Percentiles rank a stretch among this genome's conserved stretches.
Conservation (phyloP, 2,888 invertebrate species). For the Pocota personata region DNA sequence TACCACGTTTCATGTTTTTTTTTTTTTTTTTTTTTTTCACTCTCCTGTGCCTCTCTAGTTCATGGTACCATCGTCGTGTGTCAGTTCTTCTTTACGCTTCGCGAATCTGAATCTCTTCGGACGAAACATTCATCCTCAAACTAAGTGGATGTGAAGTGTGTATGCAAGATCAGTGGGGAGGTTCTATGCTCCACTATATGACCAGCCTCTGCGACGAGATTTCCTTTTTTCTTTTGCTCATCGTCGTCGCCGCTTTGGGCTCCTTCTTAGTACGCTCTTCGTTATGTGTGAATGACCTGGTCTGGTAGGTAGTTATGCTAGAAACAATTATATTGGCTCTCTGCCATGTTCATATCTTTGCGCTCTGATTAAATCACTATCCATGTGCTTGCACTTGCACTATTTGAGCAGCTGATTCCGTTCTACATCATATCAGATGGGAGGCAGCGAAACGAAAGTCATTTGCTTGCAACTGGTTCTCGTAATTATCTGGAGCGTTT, state of each 20-base stretch:
- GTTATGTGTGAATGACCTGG: slow-evolving; percentile 71
- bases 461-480: slow-evolving; percentile 55
- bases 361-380: slow-evolving; percentile 54
- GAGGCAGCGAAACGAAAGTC: slow-evolving; percentile 49
- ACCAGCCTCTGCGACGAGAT: neutral
- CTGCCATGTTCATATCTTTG: slow-evolving; percentile 46
- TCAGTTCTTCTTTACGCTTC: slow-evolving; percentile 64
- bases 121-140: slow-evolving; percentile 52
- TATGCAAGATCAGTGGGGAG: slow-evolving; percentile 38
- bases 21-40: neutral
- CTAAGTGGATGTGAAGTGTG: slow-evolving; percentile 66
- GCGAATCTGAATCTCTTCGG: slow-evolving; percentile 63
- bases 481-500: slow-evolving; percentile 36
- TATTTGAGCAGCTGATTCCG: slow-evolving; percentile 53
- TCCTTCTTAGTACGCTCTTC: neutral
- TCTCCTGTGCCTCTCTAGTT: neutral
- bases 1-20: slow-evolving; percentile 36
- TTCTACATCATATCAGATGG: slow-evolving; percentile 45
- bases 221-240: neutral
- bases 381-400: slow-evolving; percentile 44
- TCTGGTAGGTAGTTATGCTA: neutral
- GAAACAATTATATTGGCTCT: slow-evolving; percentile 54
- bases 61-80: slow-evolving; percentile 41
- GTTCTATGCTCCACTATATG: slow-evolving; percentile 10
- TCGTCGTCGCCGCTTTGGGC: neutral